Evolutionary conservation across 1,140 invertebrate species (phyloP), one percentile per base, ranked within the genome.

Genomic region (Sarcophaga peregrina): DNA sequence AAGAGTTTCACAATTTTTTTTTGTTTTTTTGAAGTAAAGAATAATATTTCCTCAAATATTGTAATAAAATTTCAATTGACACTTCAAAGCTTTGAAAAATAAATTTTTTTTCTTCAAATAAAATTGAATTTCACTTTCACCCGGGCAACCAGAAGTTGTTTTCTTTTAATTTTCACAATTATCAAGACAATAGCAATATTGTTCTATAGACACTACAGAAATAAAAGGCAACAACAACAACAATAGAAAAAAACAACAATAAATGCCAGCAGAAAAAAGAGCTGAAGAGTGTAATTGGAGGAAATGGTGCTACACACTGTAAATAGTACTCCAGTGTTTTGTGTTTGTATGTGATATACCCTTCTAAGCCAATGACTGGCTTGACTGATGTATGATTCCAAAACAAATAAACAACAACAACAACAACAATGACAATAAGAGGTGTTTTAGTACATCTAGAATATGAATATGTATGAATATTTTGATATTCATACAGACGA

Each of bases 81-180:
- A 37, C 25, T 37, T 37, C 25, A 37, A 37, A 37, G 25, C 25
- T 37, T 37, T 37, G 25, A 37, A 37, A 37, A 37, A 37, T 2
- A 37, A 54, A 10, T 54, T 54, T 54, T 54, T 54, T 54, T 54
- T 10, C 5, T 11, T 11, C 9, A 54, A 54, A 3, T 54, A 54
- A 54, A 54, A 54, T 11, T 54, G 15, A 54, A 54, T 54, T 54
- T 54, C 9, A 11, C 15, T 54, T 54, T 54, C 15, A 54, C 15
- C 52, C 52, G 25, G 25, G 25, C 25, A 37, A 37, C 25, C 25
- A 37, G 25, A n/a, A 37, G 6, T 68, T 68, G 20, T 68, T 68
- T 25, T 68, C 62, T 68, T 68, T 68, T 68, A 68, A 68, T 68
- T 68, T 68, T 25, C 5, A 68, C 62, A 76, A 78, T 50, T 50